Evolutionary conservation across 1,140 invertebrate species (phyloP).

Genomic region (Lordiphosa mommai): DNA sequence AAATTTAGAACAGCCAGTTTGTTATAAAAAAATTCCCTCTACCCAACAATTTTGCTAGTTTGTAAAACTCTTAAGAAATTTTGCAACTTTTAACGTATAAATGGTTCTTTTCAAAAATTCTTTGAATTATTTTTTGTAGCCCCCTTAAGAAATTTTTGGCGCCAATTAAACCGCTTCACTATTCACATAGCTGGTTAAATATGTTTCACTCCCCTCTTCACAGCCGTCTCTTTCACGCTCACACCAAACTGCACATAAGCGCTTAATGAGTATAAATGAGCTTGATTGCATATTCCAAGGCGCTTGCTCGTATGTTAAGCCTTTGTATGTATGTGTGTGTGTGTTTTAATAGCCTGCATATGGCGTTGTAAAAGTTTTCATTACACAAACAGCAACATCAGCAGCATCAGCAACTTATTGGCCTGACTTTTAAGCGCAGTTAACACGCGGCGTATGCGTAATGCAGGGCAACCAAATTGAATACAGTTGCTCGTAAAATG

Average conservation of each 20-base stretch:
- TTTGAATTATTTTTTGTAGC: too few relatives aligned
- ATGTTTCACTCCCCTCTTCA: conserved; percentile 2
- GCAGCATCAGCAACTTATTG: conserved; percentile 58
- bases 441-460: conserved; percentile 71
- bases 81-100: too few relatives aligned
- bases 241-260: conserved; percentile 52
- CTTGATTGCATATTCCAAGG: conserved; percentile 73
- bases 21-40: too few relatives aligned
- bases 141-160: too few relatives aligned
- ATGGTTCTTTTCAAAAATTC: too few relatives aligned
- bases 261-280: conserved; percentile 77
- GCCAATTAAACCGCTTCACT: too few relatives aligned
- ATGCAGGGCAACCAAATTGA: conserved; percentile 58
- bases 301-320: conserved; percentile 20
- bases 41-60: too few relatives aligned
- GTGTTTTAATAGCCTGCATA: conserved; percentile 74
- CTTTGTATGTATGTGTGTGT: conserved; percentile 29
- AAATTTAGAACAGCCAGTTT: too few relatives aligned
- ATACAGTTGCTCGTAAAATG: conserved; percentile 74
- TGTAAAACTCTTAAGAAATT: too few relatives aligned
- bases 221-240: conserved; percentile 5
- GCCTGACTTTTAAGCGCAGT: conserved; percentile 74
- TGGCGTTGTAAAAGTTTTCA: conserved; percentile 77
- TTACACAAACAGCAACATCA: conserved; percentile 66
- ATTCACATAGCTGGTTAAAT: too few relatives aligned